Base-by-base conservation (phyloP, 2,113 vertebrate species). In the Lophius piscatorius region DNA sequence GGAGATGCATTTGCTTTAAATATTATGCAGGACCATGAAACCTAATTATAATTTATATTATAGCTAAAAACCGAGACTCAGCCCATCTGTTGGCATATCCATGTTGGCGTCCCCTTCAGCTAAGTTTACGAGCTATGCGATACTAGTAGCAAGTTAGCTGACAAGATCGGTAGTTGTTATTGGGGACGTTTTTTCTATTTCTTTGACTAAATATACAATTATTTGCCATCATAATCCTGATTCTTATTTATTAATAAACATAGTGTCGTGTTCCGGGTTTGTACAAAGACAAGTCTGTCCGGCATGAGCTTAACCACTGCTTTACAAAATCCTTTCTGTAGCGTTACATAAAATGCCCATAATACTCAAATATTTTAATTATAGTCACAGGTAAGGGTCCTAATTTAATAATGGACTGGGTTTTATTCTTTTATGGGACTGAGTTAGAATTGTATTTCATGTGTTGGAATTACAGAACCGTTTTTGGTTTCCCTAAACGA, bases 401-500 rank as follows among this genome's bases (percentile, higher is more conserved):
- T 2, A 6, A 3, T 6, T 1, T 1, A 40, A 13, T 3, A 14
- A 10, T 4, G 2, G 12, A 9, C 5, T n/a, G 20, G 1, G 10
- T 13, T 4, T 2, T 12, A 0, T 1, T 17, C 1, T 6, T 7
- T 36, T 5, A 13, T 1, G 21, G 3, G 13, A 35, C 12, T n/a
- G 8, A 18, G 0, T 0, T 18, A 33, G 18, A 12, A 10, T n/a
- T 22, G 13, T 55, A 11, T 69, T 7, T 56, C 40, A 64, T 17
- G 61, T 83, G 73, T 44, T 74, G 82, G 70, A 71, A 76, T 86
- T 85, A 71, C 84, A 88, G 83, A 79, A 49, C 72, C 69, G 72
- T 83, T 78, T 87, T 88, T 88, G 84, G 83, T 72, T 79, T 78
- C 63, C 68, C 62, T 31, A 77, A 82, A 72, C 69, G 49, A 49